Base-by-base conservation (phyloP, 2,113 vertebrate genomes). In the Sclerurus mexicanus region DNA sequence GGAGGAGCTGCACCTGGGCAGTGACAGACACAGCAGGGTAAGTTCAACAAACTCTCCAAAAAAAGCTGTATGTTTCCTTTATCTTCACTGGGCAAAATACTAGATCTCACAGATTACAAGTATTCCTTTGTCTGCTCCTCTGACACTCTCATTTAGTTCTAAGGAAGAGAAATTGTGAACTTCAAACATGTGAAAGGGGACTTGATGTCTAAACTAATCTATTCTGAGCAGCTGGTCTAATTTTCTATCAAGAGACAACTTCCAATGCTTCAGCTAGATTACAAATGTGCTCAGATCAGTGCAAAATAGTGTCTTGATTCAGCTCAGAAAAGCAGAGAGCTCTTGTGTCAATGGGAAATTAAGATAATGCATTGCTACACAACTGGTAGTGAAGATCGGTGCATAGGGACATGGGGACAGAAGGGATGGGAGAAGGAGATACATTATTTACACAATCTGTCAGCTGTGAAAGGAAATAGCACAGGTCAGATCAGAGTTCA, bases 151-250 rank as follows among this genome's bases (percentile, higher is more conserved):
- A 42, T 62, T 85, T 73, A 63, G 67, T 88, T 59, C 39, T 28
- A 60, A 39, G 44, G 52, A 77, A 67, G 68, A 67, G 42, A 93
- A 91, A 80, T 5, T 23, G 49, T 30, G 75, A 85, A 31, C 75
- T 71, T 90, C 79, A 63, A 74, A 85, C 62, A 49, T 1, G 25
- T 74, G 75, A 78, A 56, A 56, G 64, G 68, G 84, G 93, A 92
- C 50, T 47, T 92, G 90, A 68, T 78, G 85, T 88, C 90, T 90
- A 72, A 80, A 91, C 59, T 91, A 85, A 97, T 88, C 91, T 93
- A 31, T 71, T 88, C 75, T 74, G 90, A 92, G 88, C 72, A 93
- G 93, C 83, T 92, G 72, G 39, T 86, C 40, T 84, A 40, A 78
- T 90, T 94, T 93, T 37, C 60, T 25, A 91, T 56, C 69, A 46